Conservation (phyloP, 1,140 invertebrate species). For the Oedothorax gibbosus region DNA sequence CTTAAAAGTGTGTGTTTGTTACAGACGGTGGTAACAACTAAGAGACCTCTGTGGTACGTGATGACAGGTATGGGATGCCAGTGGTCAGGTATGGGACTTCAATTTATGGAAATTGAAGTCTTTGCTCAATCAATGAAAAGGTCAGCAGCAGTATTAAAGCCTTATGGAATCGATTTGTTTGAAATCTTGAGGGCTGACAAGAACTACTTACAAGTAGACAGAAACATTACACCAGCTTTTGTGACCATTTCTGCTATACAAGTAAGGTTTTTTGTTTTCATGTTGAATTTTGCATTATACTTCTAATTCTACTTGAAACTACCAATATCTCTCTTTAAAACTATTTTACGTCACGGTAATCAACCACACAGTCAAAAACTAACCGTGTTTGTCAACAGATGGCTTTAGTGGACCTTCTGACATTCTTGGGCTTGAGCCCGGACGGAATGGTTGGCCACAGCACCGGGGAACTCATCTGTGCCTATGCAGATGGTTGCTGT, state of each 20-base stretch:
- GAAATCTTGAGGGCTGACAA: slow-evolving; percentile 72
- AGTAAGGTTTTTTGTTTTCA: slow-evolving; percentile 68
- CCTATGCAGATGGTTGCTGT: slow-evolving; percentile 95
- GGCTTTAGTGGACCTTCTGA: slow-evolving; percentile 87
- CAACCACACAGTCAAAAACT: too few relatives aligned
- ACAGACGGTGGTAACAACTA: background rate
- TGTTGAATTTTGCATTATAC: background rate
- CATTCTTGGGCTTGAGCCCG: slow-evolving; percentile 80
- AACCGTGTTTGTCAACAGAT: too few relatives aligned
- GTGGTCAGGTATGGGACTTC: slow-evolving; percentile 92
- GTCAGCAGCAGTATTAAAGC: slow-evolving; percentile 80
- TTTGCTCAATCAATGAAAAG: slow-evolving; percentile 83
- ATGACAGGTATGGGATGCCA: slow-evolving; percentile 97
- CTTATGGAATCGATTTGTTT: slow-evolving; percentile 83
- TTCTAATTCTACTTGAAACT: too few relatives aligned
- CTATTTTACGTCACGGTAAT: background rate
- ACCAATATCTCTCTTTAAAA: too few relatives aligned
- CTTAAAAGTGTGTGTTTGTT: background rate
- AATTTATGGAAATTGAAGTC: slow-evolving; percentile 81
- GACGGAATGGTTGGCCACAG: slow-evolving; percentile 97
- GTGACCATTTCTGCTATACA: slow-evolving; percentile 74
- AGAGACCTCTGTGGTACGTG: slow-evolving; percentile 85
- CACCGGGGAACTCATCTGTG: slow-evolving; percentile 93
- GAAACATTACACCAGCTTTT: slow-evolving; percentile 21
- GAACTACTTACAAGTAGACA: background rate